Evolutionary conservation across 2,888 invertebrate genomes (phyloP), one percentile per base, ranked within the genome.

Genomic region (Alloscopus bannaensis): DNA sequence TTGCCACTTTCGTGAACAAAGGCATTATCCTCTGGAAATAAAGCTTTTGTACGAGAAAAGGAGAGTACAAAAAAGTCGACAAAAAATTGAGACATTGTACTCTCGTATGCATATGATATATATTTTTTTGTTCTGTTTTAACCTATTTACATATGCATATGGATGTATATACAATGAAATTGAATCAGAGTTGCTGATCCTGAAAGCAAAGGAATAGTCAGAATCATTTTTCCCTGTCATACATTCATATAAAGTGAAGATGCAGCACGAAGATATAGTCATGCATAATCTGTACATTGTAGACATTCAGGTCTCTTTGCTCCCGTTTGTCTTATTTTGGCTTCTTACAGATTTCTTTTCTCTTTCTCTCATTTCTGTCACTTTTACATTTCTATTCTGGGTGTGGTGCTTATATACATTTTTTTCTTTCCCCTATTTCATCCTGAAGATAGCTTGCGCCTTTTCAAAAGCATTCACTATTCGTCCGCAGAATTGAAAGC

Each of bases 151-250:
- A 62, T 60, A 36, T 36, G 6, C 36, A 13, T 36, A 36, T 13
- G 13, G 13, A 36, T 8, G 6, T 8, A 8, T 36, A 76, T 69
- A 70, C 69, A 77, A 24, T 66, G 50, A 59, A 76, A 69, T 69
- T 76, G 69, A 77, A 69, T 64, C 69, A 70, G 40, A 69, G 69
- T 69, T 55, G 45, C 55, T 76, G 76, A 76, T 76, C 68, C 76
- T 76, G 68, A 77, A 64, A 70, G 64, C 42, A 76, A 62, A 29
- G 20, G 69, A 45, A 69, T 68, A 66, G 31, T 52, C 50, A 26
- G 69, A 55, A 68, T 76, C 60, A 68, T 68, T 69, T 76, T 76
- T 75, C 36, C 40, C 16, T 68, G 75, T 69, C 76, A 31, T 52
- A 69, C 47, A 24, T 45, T n/a, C 29, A 52, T 16, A 18, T 36